Percentiles rank a stretch among this genome's conserved stretches.
Conservation (phyloP, 2,113 vertebrate genomes). For the Crotalus tigris region DNA sequence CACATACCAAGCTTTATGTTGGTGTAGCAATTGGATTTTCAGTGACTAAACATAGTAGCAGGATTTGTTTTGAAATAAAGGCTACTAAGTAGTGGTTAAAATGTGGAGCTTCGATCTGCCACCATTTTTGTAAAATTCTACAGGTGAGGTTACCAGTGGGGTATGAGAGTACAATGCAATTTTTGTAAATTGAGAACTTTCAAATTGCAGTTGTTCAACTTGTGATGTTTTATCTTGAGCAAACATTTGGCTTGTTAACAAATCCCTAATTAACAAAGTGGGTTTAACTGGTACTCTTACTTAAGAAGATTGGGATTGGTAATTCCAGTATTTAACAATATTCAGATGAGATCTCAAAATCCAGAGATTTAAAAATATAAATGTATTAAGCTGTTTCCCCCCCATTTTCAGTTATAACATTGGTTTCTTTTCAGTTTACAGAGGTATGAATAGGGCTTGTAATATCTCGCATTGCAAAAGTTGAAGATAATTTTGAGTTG, state of each 20-base stretch:
- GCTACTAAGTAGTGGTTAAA: not conserved
- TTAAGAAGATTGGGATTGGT: not conserved
- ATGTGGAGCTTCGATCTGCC: not conserved
- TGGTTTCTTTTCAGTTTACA: not conserved
- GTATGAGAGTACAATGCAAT: not conserved
- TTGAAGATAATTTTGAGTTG: not conserved
- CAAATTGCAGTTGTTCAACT: not conserved
- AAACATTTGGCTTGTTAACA: not conserved
- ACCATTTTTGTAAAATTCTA: not conserved
- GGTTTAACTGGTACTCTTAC: not conserved
- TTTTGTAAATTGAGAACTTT: not conserved
- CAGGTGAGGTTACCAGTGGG: not conserved
- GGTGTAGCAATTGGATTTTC: not conserved
- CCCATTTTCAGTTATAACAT: not conserved
- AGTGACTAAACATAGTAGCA: not conserved
- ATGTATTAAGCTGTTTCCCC: not conserved
- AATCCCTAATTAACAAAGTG: not conserved
- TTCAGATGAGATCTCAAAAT: not conserved
- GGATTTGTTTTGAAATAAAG: not conserved
- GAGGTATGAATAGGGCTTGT: not conserved
- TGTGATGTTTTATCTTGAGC: not conserved
- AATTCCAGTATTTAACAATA: not conserved
- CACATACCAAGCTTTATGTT: not conserved
- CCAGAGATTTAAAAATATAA: not conserved
- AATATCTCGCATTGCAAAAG: not conserved